These are phyloP conservation scores for Eubasilissa regina DNA, from an alignment of 1,140 invertebrate species.

Conservation along the genomic window DNA sequence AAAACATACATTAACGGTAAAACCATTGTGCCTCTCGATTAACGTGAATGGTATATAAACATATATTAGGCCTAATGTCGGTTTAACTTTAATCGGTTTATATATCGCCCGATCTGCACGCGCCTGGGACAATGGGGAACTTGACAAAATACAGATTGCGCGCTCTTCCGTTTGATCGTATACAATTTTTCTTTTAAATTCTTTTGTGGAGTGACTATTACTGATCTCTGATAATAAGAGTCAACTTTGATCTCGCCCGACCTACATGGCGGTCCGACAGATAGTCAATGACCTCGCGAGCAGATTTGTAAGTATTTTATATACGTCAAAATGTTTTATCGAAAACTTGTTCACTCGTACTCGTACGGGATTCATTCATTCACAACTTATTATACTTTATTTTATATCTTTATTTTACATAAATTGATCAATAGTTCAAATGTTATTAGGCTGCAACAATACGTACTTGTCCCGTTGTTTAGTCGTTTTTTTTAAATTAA, in stretches of 20 bases:
- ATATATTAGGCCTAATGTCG: too few species aligned
- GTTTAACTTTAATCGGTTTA: too few species aligned
- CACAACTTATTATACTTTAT: neutral
- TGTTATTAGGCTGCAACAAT: too few species aligned
- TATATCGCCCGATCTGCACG: too few species aligned
- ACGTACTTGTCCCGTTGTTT: too few species aligned
- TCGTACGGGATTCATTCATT: conserved; percentile 35
- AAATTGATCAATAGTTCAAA: neutral
- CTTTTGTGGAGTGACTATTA: neutral
- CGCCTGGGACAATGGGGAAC: too few species aligned
- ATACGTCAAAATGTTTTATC: conserved; percentile 21
- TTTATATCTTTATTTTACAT: neutral
- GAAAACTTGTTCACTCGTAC: neutral
- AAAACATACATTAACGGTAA: neutral
- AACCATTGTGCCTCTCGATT: too few species aligned
- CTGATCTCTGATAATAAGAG: conserved; percentile 19
- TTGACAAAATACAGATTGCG: neutral
- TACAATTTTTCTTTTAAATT: neutral
- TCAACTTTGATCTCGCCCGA: conserved; percentile 31
- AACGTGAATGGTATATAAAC: too few species aligned
- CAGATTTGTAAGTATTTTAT: conserved; percentile 39
- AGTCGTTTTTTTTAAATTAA: too few species aligned
- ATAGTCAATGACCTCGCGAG: conserved; percentile 16
- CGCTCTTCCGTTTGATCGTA: neutral
- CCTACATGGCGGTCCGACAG: neutral